Percentiles rank a stretch among this genome's conserved stretches.
These are phyloP conservation scores for Sweltsa coloradensis DNA, from an alignment of 1,140 invertebrate genomes.

Conservation along the genomic window DNA sequence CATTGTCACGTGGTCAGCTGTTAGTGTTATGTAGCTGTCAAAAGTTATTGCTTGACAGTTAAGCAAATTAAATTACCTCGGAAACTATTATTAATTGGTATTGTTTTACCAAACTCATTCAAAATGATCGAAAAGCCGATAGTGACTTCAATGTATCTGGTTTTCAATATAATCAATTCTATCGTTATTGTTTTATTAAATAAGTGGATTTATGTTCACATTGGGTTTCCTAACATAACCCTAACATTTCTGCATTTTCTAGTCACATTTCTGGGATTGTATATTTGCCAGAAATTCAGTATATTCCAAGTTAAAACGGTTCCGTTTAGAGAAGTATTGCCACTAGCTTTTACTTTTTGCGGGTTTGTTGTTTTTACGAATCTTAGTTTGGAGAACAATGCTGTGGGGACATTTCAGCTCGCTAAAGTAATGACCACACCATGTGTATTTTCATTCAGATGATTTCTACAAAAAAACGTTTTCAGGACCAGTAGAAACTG, in stretches of 20 bases:
- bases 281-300: slow-evolving; percentile 36
- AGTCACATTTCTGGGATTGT: slow-evolving; percentile 39
- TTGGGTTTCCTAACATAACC: slow-evolving; percentile 45
- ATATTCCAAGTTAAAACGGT: slow-evolving; percentile 41
- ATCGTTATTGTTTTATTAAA: slow-evolving; percentile 42
- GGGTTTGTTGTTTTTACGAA: slow-evolving; percentile 52
- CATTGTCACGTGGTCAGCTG: no score
- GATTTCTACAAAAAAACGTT: slow-evolving; percentile 38
- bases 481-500: slow-evolving; percentile 32
- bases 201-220: slow-evolving; percentile 44
- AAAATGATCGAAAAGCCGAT: slow-evolving; percentile 20
- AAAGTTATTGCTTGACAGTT: no score
- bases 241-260: slow-evolving; percentile 46
- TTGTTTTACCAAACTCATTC: no score
- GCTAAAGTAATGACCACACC: slow-evolving; percentile 48
- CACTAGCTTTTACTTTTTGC: slow-evolving; percentile 44
- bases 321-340: slow-evolving; percentile 36
- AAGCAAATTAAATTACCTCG: no score
- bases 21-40: no score
- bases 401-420: slow-evolving; percentile 48
- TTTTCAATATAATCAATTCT: slow-evolving; percentile 36
- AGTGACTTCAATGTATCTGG: slow-evolving; percentile 23
- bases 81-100: no score
- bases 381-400: slow-evolving; percentile 43
- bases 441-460: slow-evolving; percentile 45